A percentile compares a stretch with the other conserved stretches of the same genome.
These are phyloP conservation scores for Xerus inauris DNA, from an alignment of 2,113 vertebrate species.

Conservation along the genomic window DNA sequence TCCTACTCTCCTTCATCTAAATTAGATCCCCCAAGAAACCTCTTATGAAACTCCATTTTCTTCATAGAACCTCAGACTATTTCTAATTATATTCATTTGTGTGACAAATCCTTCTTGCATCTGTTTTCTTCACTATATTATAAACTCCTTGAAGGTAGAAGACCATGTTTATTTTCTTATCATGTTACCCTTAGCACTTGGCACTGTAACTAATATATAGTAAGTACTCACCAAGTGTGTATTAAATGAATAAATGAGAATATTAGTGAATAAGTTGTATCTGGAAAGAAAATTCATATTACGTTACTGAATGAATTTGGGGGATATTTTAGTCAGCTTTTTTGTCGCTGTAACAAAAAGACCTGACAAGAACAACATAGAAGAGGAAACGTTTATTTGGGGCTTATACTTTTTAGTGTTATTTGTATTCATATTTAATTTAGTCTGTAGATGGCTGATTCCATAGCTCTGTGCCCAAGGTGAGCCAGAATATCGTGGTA, in stretches of 20 bases:
- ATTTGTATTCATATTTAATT: too few relatives aligned
- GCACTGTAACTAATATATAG: not conserved
- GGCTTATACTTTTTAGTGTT: too few relatives aligned
- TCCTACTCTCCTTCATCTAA: not conserved
- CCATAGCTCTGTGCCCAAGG: too few relatives aligned
- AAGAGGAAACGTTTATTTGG: too few relatives aligned
- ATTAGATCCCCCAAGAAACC: not conserved
- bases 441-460: too few relatives aligned
- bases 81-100: not conserved
- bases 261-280: not conserved
- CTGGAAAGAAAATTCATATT: constrained; percentile 24
- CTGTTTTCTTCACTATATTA: not conserved
- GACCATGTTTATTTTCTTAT: not conserved
- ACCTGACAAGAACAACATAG: too few relatives aligned
- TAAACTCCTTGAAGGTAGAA: not conserved
- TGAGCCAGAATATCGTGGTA: too few relatives aligned
- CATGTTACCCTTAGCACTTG: not conserved
- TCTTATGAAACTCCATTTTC: not conserved
- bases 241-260: not conserved
- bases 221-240: not conserved
- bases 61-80: not conserved
- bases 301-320: not conserved
- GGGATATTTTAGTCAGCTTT: too few relatives aligned
- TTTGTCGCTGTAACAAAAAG: too few relatives aligned
- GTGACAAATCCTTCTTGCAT: not conserved